Percentiles rank a stretch among this genome's conserved stretches.
phyloP scores from a whole-genome alignment of 2,797 vertebrate species.

The Helostoma temminkii region DNA sequence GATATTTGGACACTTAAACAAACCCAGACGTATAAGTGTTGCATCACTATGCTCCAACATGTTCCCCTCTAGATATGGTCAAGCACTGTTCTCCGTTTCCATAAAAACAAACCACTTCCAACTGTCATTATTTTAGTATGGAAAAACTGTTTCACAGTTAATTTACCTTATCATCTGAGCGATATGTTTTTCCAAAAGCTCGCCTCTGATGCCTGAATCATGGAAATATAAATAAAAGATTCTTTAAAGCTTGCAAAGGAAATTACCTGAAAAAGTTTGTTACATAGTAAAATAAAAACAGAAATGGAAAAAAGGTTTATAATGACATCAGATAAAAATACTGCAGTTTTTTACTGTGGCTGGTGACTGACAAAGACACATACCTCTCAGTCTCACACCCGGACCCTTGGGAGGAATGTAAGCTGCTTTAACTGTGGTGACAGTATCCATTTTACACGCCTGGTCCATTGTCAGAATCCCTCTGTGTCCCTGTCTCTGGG shows the following conservation, averaged over 20 bases:
- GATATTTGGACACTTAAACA: conserved; percentile 67
- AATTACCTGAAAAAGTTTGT: conserved; percentile 1
- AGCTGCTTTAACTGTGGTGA: conserved; percentile 62
- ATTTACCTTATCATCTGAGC: conserved; percentile 78
- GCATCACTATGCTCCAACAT: conserved; percentile 52
- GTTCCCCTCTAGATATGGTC: conserved; percentile 46
- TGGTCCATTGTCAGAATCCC: conserved; percentile 69
- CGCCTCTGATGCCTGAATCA: conserved; percentile 73
- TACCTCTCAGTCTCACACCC: conserved; percentile 74
- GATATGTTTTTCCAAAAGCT: conserved; percentile 77
- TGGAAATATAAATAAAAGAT: conserved; percentile 36
- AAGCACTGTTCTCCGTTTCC: conserved; percentile 33
- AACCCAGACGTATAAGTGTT: conserved; percentile 63
- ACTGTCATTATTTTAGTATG: conserved; percentile 19
- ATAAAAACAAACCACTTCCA: conserved; percentile 48
- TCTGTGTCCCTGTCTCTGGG: conserved; percentile 65
- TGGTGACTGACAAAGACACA: conserved; percentile 23
- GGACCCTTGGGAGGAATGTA: conserved; percentile 55
- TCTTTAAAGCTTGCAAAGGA: not conserved
- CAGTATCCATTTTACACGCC: conserved; percentile 62
- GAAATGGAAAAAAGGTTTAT: not conserved
- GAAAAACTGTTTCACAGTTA: conserved; percentile 45
- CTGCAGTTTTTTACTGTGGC: not conserved
- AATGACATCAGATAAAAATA: not conserved
- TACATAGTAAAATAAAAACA: not conserved